Base-by-base conservation (phyloP, 1,140 invertebrate species). In the Tetragnatha versicolor region DNA sequence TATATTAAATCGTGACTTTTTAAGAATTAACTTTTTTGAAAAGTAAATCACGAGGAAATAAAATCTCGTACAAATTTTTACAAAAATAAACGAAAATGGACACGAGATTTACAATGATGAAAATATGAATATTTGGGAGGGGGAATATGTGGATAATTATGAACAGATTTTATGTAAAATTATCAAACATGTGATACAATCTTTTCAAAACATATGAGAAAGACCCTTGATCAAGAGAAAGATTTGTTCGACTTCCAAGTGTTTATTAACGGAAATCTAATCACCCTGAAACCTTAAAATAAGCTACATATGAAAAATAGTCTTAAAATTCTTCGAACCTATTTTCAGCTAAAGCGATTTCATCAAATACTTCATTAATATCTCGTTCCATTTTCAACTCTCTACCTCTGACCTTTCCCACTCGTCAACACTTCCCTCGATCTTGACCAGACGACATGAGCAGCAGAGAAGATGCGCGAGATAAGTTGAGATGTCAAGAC, bases 281-380 rank as follows among this genome's bases (percentile, higher is more conserved):
- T 2, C 12, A 3, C 3, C 12, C n/a, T 2, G 42, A 45, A 45
- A 45, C 12, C n/a, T 45, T 45, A 45, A 45, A 45, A 45, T 6
- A 10, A 45, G 2, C 1, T 45, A 14, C n/a, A 45, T 2, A n/a
- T 1, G n/a, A 51, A 51, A 14, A 51, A 7, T 2, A 22, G 9
- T 51, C 7, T 66, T 29, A 27, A 6, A n/a, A n/a, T n/a, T n/a
- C n/a, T n/a, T n/a, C n/a, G n/a, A n/a, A 77, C 73, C 73, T 63
- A 77, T 77, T 77, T 77, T 77, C 73, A 37, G 73, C 73, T 33
- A 66, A 39, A 29, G 73, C 58, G 55, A 77, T 77, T 53, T 77
- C 73, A 66, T 66, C 61, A 65, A 77, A 77, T 29, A 77, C 73
- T 51, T 77, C 73, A 53, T 77, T 77, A 66, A 77, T 77, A 77